Evolutionary conservation across 2,797 vertebrate genomes (phyloP).

Genomic region (Tinamus major): DNA sequence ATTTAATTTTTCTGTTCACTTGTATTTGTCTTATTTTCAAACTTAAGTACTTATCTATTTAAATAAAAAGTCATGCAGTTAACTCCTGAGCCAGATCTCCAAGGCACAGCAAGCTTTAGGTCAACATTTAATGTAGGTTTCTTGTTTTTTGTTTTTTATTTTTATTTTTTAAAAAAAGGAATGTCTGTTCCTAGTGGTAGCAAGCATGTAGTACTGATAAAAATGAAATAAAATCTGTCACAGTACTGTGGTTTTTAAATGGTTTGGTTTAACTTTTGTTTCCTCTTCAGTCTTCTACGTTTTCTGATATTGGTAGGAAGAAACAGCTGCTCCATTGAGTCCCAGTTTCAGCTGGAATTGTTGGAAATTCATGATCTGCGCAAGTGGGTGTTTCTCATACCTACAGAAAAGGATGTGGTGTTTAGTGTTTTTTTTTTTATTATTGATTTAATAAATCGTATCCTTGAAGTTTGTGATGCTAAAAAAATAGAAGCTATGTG

Average conservation of each 20-base stretch:
- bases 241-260: conserved; percentile 61
- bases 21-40: conserved; percentile 62
- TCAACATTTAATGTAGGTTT: conserved; percentile 35
- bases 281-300: conserved; percentile 36
- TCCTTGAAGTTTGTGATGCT: background rate
- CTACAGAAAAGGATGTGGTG: background rate
- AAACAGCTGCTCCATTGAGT: background rate
- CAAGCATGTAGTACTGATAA: conserved; percentile 56
- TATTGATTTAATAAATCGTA: background rate
- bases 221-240: conserved; percentile 72
- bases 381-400: background rate
- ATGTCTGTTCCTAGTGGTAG: conserved; percentile 58
- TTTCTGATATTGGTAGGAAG: background rate
- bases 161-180: background rate
- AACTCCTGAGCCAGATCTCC: conserved; percentile 52
- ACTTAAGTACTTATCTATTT: conserved; percentile 56
- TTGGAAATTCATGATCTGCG: background rate
- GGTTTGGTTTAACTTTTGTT: conserved; percentile 67
- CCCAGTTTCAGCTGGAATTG: background rate
- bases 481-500: background rate
- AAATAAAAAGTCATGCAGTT: conserved; percentile 73
- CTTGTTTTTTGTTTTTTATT: no score
- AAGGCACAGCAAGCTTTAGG: conserved; percentile 53
- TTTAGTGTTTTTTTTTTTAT: background rate
- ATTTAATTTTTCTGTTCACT: conserved; percentile 48